Conservation (phyloP, 2,113 vertebrate species). For the Candoia aspera region DNA sequence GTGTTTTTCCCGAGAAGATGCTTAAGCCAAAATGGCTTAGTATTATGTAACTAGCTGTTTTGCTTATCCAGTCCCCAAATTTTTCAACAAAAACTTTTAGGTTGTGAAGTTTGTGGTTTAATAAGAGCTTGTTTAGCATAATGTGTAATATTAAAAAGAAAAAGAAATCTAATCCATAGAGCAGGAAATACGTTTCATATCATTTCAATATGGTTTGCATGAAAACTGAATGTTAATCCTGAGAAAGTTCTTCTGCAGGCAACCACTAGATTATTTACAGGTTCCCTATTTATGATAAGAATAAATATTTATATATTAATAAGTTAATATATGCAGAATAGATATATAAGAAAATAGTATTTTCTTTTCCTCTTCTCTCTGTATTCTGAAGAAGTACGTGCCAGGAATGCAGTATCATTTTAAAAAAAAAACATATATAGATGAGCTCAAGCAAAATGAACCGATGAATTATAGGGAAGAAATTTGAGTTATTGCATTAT, state of each 20-base stretch:
- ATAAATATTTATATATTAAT: background rate
- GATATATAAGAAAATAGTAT: background rate
- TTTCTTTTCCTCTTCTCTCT: background rate
- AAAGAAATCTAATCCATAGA: background rate
- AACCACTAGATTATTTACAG: background rate
- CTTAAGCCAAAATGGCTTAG: conserved; percentile 37
- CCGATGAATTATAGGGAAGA: conserved; percentile 16
- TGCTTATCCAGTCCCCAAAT: background rate
- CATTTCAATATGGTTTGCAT: background rate
- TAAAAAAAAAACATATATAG: background rate
- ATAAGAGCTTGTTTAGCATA: background rate
- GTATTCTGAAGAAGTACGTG: background rate
- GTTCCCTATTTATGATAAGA: background rate
- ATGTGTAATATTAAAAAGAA: background rate
- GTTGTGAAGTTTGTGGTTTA: background rate
- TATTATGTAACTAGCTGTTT: conserved; percentile 18
- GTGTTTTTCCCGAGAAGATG: conserved; percentile 17
- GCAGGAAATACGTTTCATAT: background rate
- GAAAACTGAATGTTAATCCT: background rate
- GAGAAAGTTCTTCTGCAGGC: background rate
- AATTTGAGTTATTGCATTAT: background rate
- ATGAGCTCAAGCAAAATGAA: conserved; percentile 32
- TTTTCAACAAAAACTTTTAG: background rate
- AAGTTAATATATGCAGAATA: background rate
- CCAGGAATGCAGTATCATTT: background rate